Evolutionary conservation across 2,888 invertebrate species (phyloP), one percentile per base, ranked within the genome.

Genomic region (Acleris literana): DNA sequence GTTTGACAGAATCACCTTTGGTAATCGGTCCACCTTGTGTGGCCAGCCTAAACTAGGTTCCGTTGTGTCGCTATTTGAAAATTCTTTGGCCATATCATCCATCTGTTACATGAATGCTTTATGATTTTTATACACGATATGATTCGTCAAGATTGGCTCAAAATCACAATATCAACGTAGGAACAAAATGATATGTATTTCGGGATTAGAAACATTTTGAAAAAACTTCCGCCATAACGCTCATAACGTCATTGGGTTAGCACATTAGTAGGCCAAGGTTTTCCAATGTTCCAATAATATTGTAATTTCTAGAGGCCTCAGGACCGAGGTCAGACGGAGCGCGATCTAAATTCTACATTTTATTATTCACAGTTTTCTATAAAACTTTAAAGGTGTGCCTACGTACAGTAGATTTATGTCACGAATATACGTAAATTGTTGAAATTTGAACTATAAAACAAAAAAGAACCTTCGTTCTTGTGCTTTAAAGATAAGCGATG

Each of bases 321-420:
- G n/a, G 51, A 60, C 9, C 65, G 55, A 65, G 60, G 65, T 49
- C 55, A 61, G 29, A 33, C 13, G 39, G 39, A 4, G 54, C 54
- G 20, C n/a, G 55, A 65, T 65, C 60, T 65, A 61, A 61, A 65
- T 65, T 65, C 55, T 56, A 65, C 51, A 65, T 61, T 61, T 51
- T 60, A 61, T 61, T 22, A 17, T 51, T 39, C 20, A 51, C 13
- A 48, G 25, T 62, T 62, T 62, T 46, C 20, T 55, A 33, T 49
- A 18, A 20, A 20, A 11, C 11, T 20, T 39, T 33, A 33, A 49
- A 49, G 11, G 17, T 20, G 20, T 20, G 1, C 7, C 9, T 39
- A 33, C 2, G 39, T 13, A 39, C 11, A 39, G 39, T 39, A 3
- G 33, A 33, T 39, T 39, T 13, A 13, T 13, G 3, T 13, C 13